Base-by-base conservation (phyloP, 2,888 invertebrate genomes). In the Morpho achilles region DNA sequence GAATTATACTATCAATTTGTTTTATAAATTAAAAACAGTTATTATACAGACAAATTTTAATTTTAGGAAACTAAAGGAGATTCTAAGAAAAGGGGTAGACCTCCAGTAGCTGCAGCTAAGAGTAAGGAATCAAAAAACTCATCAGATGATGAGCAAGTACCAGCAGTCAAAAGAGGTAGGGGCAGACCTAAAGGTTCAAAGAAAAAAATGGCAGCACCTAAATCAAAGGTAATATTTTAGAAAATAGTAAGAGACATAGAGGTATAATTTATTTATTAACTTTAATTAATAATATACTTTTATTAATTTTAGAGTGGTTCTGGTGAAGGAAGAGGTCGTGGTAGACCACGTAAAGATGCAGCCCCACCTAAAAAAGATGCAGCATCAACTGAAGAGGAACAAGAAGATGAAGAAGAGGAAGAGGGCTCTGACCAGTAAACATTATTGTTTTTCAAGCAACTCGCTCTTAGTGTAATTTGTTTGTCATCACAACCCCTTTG, bases 171-270 rank as follows among this genome's bases (percentile, higher is more conserved):
- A 80, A 79, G 92, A 74, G 92, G 92, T 23, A 78, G 92, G 72
- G 92, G 92, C 66, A 83, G 92, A 67, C 92, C 92, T 32, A 92
- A 92, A 69, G 92, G 92, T 44, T 83, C 92, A 32, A 91, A 91
- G 77, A 92, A 92, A 77, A 92, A 88, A 77, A 79, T 80, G 58
- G 80, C 82, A 65, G 85, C 82, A 61, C 74, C 74, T 50, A 91
- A 88, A 69, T 80, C 80, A 67, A 91, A 91, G 84, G 91, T 91
- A 73, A 60, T 16, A 16, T 48, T 43, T 47, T 9, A 1, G n/a
- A 23, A 32, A 46, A 16, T 23, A 32, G 32, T 32, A 32, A 32
- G 32, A 32, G 32, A 32, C 32, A 16, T 16, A 16, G 16, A 32
- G 32, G 32, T 32, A 5, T 32, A 5, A 48, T 48, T 9, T 39